These are phyloP conservation scores for Apostichopus leukothele DNA, from an alignment of 53 echinoderm and acorn worm species.

Conservation along the genomic window DNA sequence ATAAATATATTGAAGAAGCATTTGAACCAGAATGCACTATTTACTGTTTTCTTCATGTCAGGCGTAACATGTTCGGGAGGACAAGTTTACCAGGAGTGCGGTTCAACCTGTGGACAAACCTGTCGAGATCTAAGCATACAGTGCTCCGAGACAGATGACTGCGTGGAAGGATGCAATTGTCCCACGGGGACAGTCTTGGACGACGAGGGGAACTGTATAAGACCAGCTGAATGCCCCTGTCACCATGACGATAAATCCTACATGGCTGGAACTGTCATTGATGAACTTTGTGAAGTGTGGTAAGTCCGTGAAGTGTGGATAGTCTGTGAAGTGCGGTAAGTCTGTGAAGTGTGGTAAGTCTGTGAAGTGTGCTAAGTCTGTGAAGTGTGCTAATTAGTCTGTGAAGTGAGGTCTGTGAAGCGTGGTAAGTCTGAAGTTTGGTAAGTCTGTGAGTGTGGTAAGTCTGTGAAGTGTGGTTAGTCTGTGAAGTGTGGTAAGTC, in stretches of 20 bases:
- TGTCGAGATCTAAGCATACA: constrained; percentile 71
- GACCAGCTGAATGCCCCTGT: constrained; percentile 72
- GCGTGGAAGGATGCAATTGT: constrained; percentile 86
- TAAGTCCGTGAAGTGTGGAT: constrained; percentile 28
- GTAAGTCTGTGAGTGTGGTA: constrained; percentile 52
- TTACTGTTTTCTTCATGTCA: constrained; percentile 2
- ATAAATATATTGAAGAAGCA: no score
- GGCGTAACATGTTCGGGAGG: constrained; percentile 72
- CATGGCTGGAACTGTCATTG: constrained; percentile 59
- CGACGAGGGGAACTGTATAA: constrained; percentile 76
- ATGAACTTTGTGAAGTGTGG: constrained; percentile 77
- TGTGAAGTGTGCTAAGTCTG: no score
- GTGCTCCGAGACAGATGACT: constrained; percentile 71
- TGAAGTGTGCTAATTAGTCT: no score
- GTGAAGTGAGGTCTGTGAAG: no score
- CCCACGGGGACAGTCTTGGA: constrained; percentile 73
- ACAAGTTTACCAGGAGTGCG: constrained; percentile 80
- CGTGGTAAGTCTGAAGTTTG: no score
- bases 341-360: no score
- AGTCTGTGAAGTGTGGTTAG: background rate
- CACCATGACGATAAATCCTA: constrained; percentile 64
- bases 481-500: no score
- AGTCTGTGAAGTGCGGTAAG: no score
- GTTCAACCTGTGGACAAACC: constrained; percentile 73
- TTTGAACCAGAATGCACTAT: no score